Base-by-base conservation (phyloP, 2,888 invertebrate species). In the Chalcis sispes region DNA sequence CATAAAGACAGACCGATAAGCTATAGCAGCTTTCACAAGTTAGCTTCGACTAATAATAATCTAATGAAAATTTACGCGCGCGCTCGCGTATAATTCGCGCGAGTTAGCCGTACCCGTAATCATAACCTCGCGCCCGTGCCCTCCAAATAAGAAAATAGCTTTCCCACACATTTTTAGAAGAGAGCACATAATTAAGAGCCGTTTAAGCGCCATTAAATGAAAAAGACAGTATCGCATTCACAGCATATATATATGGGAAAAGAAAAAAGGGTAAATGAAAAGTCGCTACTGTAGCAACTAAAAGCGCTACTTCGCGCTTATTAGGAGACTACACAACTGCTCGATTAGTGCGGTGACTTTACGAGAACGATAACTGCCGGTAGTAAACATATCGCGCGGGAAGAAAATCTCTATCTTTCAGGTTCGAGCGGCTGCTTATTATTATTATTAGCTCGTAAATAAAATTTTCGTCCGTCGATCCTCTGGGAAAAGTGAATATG, bases 361-460 rank as follows among this genome's bases (percentile, higher is more conserved):
- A 25, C 54, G 54, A 25, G 54, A 27, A 27, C 54, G 50, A 50
- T 50, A 50, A 50, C 50, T 50, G 20, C 71, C 62, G 42, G 52
- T 54, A 54, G 71, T 71, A 71, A 71, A 71, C 62, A 61, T 62
- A 61, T 61, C 20, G 69, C 48, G 29, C n/a, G 13, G 27, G 23
- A 56, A 58, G 46, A 29, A 69, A 69, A 69, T 69, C 69, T 15
- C 58, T 52, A 52, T 65, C 52, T 66, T 25, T 40, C 48, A 40
- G 52, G 52, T 25, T 20, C 50, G 4, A 13, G 36, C 64, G 20
- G 20, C 40, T 32, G 32, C 13, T 29, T 58, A 48, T 56, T 69
- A 69, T 29, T 58, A 48, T 56, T 69, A 69, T 69, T 69, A 48
- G 32, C 69, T n/a, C 20, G 58, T 69, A 69, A 69, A 69, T 58